Evolutionary conservation across 2,797 vertebrate genomes (phyloP), one percentile per base, ranked within the genome.

Genomic region (Alca torda): DNA sequence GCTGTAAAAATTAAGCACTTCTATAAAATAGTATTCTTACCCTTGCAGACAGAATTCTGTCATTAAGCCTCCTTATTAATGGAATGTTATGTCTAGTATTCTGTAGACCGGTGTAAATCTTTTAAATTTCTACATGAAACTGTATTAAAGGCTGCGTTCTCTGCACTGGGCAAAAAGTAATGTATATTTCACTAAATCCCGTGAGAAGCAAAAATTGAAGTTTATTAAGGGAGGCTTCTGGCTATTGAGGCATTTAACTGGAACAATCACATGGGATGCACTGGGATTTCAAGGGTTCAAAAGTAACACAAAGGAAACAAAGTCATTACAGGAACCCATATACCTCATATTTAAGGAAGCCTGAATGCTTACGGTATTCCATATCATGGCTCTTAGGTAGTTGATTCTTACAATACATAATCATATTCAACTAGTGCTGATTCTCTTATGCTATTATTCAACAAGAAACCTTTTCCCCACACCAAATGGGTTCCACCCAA

Each of bases 391-490:
- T 85, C 41, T 67, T 60, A 25, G 1, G 1, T 4, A 79, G 21
- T 45, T 28, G 87, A 37, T 37, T 73, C 11, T 72, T 74, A 11
- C 3, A 53, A n/a, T 3, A 30, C 1, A 13, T 26, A 28, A 59
- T 10, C 7, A 45, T 37, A 14, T 20, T 53, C 20, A 86, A 9
- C 21, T 15, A 46, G 2, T 13, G n/a, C 25, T 57, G 59, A 24
- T 16, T n/a, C 17, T 69, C 6, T 75, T 26, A 51, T 1, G 9
- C 23, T 50, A 33, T 33, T 68, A 64, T 11, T 60, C 37, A 56
- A 48, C 14, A 57, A 68, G 16, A 10, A 0, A 1, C 0, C 0
- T 51, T 56, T 39, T 43, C 13, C 53, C 14, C 45, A 72, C 4
- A 72, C 3, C 17, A n/a, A 82, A 35, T 2, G 5, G 4, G 4